Evolutionary conservation across 2,888 invertebrate genomes (phyloP).

Genomic region (Cataglyphis albicans): DNA sequence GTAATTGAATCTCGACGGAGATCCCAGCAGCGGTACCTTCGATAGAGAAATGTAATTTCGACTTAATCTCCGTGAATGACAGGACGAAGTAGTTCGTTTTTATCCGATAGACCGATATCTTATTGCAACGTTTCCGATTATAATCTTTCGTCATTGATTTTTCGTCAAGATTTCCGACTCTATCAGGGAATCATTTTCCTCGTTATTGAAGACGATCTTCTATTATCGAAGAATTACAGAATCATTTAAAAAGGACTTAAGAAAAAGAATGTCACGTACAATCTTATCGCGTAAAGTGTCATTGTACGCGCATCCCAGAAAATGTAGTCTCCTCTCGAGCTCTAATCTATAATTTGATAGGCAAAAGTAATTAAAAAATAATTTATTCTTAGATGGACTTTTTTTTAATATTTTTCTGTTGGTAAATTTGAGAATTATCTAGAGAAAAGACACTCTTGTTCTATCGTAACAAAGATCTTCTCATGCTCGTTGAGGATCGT

Average conservation of each 20-base stretch:
- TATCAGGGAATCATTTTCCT: conserved; percentile 14
- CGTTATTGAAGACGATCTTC: conserved; percentile 23
- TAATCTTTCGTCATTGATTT: conserved; percentile 24
- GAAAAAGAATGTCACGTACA: background rate
- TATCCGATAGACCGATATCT: background rate
- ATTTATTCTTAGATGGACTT: background rate
- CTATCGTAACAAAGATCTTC: background rate
- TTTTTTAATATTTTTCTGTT: background rate
- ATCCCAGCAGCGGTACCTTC: background rate
- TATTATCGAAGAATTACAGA: conserved; percentile 3
- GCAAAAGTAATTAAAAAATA: background rate
- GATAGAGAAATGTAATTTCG: conserved; percentile 14
- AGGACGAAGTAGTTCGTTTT: conserved; percentile 10
- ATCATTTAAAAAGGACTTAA: background rate
- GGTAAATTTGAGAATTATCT: background rate
- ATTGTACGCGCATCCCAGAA: background rate
- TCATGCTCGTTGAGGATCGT: background rate
- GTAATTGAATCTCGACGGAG: conserved; percentile 23
- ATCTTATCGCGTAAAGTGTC: background rate
- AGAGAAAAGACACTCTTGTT: background rate
- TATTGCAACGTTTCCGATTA: background rate
- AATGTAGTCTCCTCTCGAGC: background rate
- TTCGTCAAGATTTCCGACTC: background rate
- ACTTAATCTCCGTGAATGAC: conserved; percentile 38
- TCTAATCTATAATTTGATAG: background rate